Conservation (phyloP, 2,888 invertebrate genomes). For the Calephelis perditalis region DNA sequence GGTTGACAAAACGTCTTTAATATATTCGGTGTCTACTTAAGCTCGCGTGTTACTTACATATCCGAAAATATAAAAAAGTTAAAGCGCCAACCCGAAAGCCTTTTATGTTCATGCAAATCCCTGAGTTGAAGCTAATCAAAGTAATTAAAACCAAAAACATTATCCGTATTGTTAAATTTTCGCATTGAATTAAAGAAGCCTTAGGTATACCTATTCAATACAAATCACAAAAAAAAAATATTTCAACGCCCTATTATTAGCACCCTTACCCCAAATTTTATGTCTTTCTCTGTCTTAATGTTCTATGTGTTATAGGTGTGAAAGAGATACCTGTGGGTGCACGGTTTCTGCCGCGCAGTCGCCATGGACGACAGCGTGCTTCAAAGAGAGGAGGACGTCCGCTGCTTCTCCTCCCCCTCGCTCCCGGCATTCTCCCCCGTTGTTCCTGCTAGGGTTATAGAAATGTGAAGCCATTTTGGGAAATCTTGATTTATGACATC, state of each 20-base stretch:
- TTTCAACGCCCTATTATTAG: neutral
- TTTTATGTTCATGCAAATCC: no score
- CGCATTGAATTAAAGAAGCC: neutral
- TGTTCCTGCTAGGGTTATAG: conserved; percentile 49
- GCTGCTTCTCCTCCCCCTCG: conserved; percentile 84
- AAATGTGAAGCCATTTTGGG: conserved; percentile 20
- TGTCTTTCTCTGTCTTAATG: neutral
- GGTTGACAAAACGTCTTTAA: no score
- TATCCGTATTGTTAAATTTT: conserved; percentile 4
- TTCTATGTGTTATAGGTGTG: conserved; percentile 27
- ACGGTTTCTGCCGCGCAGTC: conserved; percentile 75
- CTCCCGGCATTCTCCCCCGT: conserved; percentile 75
- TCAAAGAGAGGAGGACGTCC: conserved; percentile 91
- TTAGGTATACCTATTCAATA: conserved; percentile 26
- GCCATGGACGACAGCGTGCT: conserved; percentile 92
- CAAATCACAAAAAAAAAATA: conserved; percentile 26
- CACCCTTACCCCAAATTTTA: neutral
- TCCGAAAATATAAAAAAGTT: no score
- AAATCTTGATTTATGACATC: no score
- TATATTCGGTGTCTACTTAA: no score
- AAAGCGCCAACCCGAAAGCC: no score
- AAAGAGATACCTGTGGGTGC: conserved; percentile 72
- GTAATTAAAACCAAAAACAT: neutral
- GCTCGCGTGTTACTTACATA: no score
- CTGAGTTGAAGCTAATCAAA: neutral